Percentiles rank a stretch among this genome's conserved stretches.
These are phyloP conservation scores for Triops cancriformis DNA, from an alignment of 1,140 invertebrate genomes.

Conservation along the genomic window DNA sequence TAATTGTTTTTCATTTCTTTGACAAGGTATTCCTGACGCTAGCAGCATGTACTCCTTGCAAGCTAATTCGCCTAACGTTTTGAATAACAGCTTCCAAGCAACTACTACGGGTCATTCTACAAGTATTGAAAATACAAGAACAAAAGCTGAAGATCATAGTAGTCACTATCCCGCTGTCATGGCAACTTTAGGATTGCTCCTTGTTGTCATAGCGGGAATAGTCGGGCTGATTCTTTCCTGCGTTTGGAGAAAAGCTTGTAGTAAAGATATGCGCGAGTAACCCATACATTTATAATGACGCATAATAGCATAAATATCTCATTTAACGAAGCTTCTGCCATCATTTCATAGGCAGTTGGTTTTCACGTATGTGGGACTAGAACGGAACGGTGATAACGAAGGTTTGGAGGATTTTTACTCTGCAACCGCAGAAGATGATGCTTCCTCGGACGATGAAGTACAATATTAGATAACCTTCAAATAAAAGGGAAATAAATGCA, in stretches of 20 bases:
- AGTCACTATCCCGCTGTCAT: background rate
- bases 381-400: background rate
- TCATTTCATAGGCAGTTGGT: background rate
- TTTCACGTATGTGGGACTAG: background rate
- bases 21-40: background rate
- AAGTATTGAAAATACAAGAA: background rate
- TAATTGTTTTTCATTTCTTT: too few species aligned
- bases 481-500: background rate
- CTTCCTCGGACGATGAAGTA: background rate
- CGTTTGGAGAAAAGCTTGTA: background rate
- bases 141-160: background rate
- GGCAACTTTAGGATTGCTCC: background rate
- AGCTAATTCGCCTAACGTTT: background rate
- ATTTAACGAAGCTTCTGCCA: background rate
- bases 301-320: too few species aligned
- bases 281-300: background rate
- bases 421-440: background rate
- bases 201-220: background rate
- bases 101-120: background rate
- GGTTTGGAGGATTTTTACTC: background rate
- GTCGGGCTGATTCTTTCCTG: background rate
- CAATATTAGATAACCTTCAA: background rate
- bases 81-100: background rate
- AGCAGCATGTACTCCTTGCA: background rate
- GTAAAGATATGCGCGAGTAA: background rate